Base-by-base conservation (phyloP, 1,140 invertebrate genomes). In the Temnothorax longispinosus region DNA sequence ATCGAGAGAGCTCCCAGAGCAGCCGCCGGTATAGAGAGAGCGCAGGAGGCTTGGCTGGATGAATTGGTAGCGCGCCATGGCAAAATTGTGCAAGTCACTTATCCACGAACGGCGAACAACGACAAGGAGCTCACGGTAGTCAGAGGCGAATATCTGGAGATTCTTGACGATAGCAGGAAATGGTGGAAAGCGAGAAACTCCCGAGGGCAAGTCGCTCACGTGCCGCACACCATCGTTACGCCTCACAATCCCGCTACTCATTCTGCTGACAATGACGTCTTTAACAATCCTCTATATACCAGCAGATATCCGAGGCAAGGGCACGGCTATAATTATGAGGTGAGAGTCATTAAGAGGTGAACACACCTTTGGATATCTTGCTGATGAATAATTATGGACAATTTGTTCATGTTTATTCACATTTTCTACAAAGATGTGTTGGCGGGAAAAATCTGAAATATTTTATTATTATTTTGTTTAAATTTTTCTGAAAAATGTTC, bases 151-250 rank as follows among this genome's bases (percentile, higher is more conserved):
- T 99, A 98, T 94, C 95, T 99, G 27, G 98, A 99, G 97, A 97
- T 99, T 58, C 95, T 99, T 69, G 99, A 99, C 94, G 98, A 99
- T 94, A 98, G 97, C 56, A 96, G 99, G 88, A 99, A 99, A 94
- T 99, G 99, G 99, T 99, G 99, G 99, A 99, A 99, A 95, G 98
- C 99, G 86, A 96, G 98, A 82, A 99, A 99, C 94, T 96, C 97
- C 44, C 96, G 97, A 86, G 98, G 98, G 5, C 97, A 98, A 93
- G 96, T 98, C 10, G 99, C 98, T 52, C 99, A 99, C 95, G 99
- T 99, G 65, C 99, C 99, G 0, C 98, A 99, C 95, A 99, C 99
- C 32, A 99, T 99, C 94, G 98, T 99, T 52, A 97, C 98, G 18
- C 96, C 97, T 8, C 96, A 96, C 80, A 96, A 96, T 89, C 95